phyloP scores from a whole-genome alignment of 2,797 vertebrate genomes.

The Gallinago nigripennis region DNA sequence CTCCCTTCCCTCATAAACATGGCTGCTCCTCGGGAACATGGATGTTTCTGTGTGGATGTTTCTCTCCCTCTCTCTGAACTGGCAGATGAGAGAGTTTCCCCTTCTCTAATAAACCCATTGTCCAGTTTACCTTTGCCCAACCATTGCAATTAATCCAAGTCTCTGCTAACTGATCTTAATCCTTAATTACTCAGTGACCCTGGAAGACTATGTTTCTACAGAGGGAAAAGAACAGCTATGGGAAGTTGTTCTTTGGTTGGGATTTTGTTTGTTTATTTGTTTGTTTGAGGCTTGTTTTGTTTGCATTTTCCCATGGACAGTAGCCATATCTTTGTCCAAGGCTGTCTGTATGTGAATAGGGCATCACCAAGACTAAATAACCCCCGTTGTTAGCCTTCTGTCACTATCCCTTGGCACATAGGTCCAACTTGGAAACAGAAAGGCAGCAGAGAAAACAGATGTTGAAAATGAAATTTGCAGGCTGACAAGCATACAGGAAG shows the following conservation, averaged over 20 bases:
- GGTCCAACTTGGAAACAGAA: neutral
- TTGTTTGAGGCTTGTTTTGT: neutral
- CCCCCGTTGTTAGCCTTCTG: neutral
- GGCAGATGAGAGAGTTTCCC: neutral
- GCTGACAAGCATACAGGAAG: slow-evolving; percentile 11
- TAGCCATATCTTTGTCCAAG: slow-evolving; percentile 1
- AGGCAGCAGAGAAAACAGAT: slow-evolving; percentile 17
- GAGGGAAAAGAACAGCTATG: neutral
- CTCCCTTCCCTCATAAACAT: neutral
- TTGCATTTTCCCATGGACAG: neutral
- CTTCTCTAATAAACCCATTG: neutral
- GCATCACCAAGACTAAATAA: neutral
- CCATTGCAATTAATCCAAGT: neutral
- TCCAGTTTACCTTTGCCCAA: neutral
- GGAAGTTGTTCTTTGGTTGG: neutral
- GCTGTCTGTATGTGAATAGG: neutral
- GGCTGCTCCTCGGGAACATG: neutral
- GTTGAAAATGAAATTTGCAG: slow-evolving; percentile 4
- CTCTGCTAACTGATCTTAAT: neutral
- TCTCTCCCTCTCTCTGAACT: neutral
- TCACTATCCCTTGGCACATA: neutral
- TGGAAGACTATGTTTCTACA: neutral
- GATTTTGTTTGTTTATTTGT: neutral
- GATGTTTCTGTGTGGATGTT: neutral
- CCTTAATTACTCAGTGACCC: neutral